Evolutionary conservation across 2,113 vertebrate genomes (phyloP).

Genomic region (Hoplias malabaricus): DNA sequence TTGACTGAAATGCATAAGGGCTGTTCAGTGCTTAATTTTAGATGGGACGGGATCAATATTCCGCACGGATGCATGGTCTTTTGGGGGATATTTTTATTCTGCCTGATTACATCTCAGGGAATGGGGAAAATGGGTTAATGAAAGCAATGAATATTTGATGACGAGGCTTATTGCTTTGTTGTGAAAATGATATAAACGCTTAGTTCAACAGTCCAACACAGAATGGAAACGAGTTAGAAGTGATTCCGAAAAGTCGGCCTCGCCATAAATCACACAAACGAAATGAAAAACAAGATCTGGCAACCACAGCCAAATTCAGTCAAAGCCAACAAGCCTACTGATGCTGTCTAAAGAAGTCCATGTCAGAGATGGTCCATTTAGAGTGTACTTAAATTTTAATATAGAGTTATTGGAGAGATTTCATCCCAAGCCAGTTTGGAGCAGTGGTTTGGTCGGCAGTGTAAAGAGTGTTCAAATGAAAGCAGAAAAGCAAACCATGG

Average conservation of each 20-base stretch:
- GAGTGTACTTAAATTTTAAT: too few species aligned
- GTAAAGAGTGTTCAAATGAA: too few species aligned
- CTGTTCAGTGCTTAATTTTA: conserved; percentile 53
- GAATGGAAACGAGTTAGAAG: not conserved
- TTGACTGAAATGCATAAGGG: conserved; percentile 55
- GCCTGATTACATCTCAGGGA: conserved; percentile 58
- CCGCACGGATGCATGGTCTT: conserved; percentile 50
- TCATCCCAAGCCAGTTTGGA: too few species aligned
- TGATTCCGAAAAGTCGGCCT: not conserved
- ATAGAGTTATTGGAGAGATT: too few species aligned
- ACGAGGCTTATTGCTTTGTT: conserved; percentile 54
- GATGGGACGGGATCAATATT: conserved; percentile 55
- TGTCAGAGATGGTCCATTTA: too few species aligned
- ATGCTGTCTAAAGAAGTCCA: not conserved
- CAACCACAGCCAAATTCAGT: not conserved
- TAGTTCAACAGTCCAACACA: not conserved
- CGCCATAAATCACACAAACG: not conserved
- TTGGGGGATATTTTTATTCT: conserved; percentile 54
- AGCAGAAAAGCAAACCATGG: too few species aligned
- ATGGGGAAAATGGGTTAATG: conserved; percentile 62
- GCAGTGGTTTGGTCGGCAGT: too few species aligned
- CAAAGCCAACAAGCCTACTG: not conserved
- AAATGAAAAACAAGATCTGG: not conserved
- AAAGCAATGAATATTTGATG: conserved; percentile 42
- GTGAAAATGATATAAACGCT: conserved; percentile 48